Evolutionary conservation across 2,797 vertebrate species (phyloP), one percentile per base, ranked within the genome.

Genomic region (Otus scops): DNA sequence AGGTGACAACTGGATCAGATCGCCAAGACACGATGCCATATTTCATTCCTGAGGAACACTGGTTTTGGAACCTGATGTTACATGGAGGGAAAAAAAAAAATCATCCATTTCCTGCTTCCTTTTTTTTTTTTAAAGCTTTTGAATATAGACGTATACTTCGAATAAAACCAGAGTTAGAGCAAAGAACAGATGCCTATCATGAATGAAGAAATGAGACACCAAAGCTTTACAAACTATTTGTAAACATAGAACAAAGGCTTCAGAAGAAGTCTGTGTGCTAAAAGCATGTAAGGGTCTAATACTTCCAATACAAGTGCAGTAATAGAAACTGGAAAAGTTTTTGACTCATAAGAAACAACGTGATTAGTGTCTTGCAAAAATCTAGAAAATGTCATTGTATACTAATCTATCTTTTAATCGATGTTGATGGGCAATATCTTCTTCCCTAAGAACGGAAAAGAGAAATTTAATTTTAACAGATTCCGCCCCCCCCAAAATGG

Each of bases 401-500:
- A 21, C 4, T 34, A 74, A 77, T 22, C 9, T 39, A 39, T 28
- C n/a, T 78, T 71, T 12, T 26, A 19, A 61, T 23, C 3, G 0
- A 11, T 34, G 75, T n/a, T 57, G 48, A 85, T 41, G 2, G 21
- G 34, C 9, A 57, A 9, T 27, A 24, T 36, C 20, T n/a, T 94
- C 50, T 82, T 27, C 32, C 32, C 7, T 4, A 47, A 76, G 30
- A 89, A 77, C 5, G 1, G 39, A 54, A 80, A 82, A 93, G 12
- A 34, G 13, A 61, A 60, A 39, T 7, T 3, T 27, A 27, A 32
- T 15, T 88, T 86, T 32, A 85, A 53, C 8, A 71, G 9, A 26
- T 34, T 6, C 3, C 5, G 7, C 4, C 7, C 23, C 26, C 2
- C 6, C 20, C 3, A 79, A 59, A 67, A 86, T 0, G 2, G 24